Evolutionary conservation across 2,113 vertebrate species (phyloP), one percentile per base, ranked within the genome.

Genomic region (Gymnarchus niloticus): DNA sequence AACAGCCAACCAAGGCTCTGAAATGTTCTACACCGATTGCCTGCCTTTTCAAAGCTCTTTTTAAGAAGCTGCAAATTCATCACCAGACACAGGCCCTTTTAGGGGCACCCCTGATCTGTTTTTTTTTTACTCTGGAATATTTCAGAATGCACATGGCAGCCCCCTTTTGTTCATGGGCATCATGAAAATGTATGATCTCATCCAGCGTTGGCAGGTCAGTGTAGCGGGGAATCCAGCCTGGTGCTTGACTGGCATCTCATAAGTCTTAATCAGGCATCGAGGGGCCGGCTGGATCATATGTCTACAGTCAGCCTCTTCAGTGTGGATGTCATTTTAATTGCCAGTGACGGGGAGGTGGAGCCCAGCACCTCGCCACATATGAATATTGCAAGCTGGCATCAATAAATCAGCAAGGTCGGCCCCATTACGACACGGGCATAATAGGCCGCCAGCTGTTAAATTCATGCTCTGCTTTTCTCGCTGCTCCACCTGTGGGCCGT

Each of bases 311-410:
- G n/a, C 52, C 84, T 85, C 69, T 41, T 85, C 52, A 83, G 82
- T 33, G 21, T 21, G 33, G 33, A 8, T 56, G 54, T 85, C 69
- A 85, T 37, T 80, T 85, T 85, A 85, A 85, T 85, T 85, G 84
- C 51, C 37, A 21, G 23, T 57, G 84, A 57, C 84, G 76, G n/a
- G 76, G 76, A 80, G 84, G 84, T 37, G 52, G 54, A 25, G 73
- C n/a, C 51, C 51, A 21, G 23, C 52, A 56, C 73, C 84, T 85
- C 73, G 33, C 12, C 6, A 23, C 10, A 37, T 77, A 77, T 85
- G 69, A 85, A 85, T 78, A 85, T 78, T 85, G 76, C 73, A 80
- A 41, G 73, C 73, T 56, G 14, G 73, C 52, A 85, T 85, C 84
- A 57, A 78, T 85, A 80, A 80, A 77, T 85, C 76, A 85, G 78